These are phyloP conservation scores for Nebria ingens DNA, from an alignment of 1,140 invertebrate genomes.

Conservation along the genomic window DNA sequence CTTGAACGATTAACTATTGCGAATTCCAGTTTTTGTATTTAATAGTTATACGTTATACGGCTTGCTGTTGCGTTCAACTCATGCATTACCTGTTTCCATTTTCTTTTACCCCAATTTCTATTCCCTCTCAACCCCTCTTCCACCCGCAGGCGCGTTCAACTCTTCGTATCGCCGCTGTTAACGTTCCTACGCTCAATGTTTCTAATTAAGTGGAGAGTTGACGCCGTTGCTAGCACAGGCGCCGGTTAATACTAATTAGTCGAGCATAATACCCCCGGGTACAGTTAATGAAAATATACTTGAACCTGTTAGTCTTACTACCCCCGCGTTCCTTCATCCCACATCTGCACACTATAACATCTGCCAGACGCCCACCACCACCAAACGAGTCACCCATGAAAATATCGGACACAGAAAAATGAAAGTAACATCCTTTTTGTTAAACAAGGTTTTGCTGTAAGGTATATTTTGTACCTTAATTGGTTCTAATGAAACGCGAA, in stretches of 20 bases:
- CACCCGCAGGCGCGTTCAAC: background rate
- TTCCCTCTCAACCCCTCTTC: background rate
- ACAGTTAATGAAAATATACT: conserved; percentile 29
- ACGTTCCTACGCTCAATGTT: conserved; percentile 12
- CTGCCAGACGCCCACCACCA: background rate
- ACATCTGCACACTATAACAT: background rate
- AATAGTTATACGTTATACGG: background rate
- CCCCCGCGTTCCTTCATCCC: background rate
- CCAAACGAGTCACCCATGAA: background rate
- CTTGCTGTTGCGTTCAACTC: background rate
- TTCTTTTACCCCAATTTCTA: no score
- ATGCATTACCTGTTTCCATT: background rate
- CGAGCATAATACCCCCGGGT: conserved; percentile 24
- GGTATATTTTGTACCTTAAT: no score
- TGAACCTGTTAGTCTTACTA: conserved; percentile 12
- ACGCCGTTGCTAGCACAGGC: conserved; percentile 18
- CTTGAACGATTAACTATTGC: no score
- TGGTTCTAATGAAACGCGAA: no score
- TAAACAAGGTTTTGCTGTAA: no score
- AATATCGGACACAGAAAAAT: no score
- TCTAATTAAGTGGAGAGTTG: conserved; percentile 26
- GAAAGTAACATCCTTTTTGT: no score
- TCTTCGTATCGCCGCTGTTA: background rate
- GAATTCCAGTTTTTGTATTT: no score
- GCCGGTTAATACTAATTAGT: conserved; percentile 26